Evolutionary conservation across 2,113 vertebrate species (phyloP).

Genomic region (Puntigrus tetrazona): DNA sequence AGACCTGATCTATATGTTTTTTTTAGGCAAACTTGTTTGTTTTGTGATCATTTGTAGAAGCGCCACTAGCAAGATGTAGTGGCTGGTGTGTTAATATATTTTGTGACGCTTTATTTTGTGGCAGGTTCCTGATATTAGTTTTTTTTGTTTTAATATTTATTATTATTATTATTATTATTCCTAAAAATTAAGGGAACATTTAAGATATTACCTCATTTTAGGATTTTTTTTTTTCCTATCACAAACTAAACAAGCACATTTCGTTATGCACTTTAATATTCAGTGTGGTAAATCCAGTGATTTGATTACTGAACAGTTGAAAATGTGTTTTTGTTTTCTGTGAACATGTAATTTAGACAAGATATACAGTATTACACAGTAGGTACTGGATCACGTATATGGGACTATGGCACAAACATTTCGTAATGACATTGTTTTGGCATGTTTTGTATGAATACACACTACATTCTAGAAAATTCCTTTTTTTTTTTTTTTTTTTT

Average conservation of each 20-base stretch:
- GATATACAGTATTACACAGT: neutral
- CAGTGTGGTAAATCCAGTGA: neutral
- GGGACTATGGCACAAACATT: neutral
- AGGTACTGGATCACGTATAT: neutral
- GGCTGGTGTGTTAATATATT: neutral
- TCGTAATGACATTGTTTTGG: neutral
- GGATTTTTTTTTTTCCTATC: neutral
- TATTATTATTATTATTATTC: too few species aligned
- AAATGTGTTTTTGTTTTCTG: neutral
- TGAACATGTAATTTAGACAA: neutral
- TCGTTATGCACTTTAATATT: slow-evolving; percentile 41
- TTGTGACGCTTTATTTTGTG: neutral
- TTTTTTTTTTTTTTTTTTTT: neutral
- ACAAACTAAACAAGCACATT: slow-evolving; percentile 42
- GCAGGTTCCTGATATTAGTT: neutral
- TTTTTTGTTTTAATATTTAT: too few species aligned
- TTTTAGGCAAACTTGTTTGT: neutral
- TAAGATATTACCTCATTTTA: neutral
- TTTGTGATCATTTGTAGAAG: neutral
- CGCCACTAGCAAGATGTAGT: neutral
- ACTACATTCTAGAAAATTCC: neutral
- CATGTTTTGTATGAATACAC: neutral
- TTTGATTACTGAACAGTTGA: neutral
- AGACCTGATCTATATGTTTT: neutral
- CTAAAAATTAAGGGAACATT: neutral